phyloP scores from a whole-genome alignment of 1,140 invertebrate genomes.

The Brachionus koreanus region DNA sequence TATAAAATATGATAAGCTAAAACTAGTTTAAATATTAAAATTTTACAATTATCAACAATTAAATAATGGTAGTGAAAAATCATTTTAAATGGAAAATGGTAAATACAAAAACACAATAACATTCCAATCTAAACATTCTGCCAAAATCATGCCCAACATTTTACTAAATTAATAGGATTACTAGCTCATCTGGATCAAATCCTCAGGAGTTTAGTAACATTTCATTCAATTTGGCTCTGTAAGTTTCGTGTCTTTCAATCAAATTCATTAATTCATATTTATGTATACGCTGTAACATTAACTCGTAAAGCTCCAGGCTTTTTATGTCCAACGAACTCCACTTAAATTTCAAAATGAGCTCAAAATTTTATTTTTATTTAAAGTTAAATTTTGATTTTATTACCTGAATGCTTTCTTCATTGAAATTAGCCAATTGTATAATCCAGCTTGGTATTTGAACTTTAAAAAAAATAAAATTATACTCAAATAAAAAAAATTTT shows the following conservation, averaged over 20 bases:
- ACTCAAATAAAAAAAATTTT: not conserved
- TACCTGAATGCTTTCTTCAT: not conserved
- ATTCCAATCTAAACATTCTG: not conserved
- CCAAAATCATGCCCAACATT: not conserved
- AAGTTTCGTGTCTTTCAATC: not conserved
- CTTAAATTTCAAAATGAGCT: not conserved
- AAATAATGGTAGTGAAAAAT: not conserved
- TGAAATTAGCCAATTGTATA: not conserved
- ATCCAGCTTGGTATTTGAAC: constrained; percentile 1
- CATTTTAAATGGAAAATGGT: not conserved
- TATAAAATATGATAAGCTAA: no score
- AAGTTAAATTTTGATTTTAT: no score
- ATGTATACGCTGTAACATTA: constrained; percentile 4
- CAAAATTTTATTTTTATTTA: not conserved
- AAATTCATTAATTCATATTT: constrained; percentile 15
- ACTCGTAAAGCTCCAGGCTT: constrained; percentile 2
- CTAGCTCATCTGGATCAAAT: not conserved
- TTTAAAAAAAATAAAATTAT: not conserved
- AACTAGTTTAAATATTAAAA: not conserved
- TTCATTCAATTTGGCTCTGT: constrained; percentile 16
- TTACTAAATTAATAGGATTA: not conserved
- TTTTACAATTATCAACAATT: not conserved
- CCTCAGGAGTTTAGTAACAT: not conserved
- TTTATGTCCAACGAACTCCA: not conserved
- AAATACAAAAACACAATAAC: not conserved